Evolutionary conservation across 2,797 vertebrate species (phyloP), one percentile per base, ranked within the genome.

Genomic region (Coccyzus lansbergi): DNA sequence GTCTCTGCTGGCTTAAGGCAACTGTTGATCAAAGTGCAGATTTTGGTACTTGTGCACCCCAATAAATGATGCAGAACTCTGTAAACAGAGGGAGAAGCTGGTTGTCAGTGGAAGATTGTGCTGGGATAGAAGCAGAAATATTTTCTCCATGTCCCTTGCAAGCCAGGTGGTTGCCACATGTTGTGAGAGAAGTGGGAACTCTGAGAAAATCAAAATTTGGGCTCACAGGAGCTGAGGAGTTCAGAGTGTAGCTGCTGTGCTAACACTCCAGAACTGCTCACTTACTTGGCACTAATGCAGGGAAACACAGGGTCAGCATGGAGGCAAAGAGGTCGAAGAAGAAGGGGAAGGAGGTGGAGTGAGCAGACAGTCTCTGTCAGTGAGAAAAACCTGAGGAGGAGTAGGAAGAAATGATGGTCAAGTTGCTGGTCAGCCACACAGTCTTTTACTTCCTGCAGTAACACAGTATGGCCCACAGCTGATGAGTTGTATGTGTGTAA

Each of bases 11-110:
- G 49, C 83, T 60, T 82, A 67, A 71, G 81, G 76, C 63, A 88
- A 33, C n/a, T 0, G 0, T 58, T 88, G 88, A 90, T 79, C 83
- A 71, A 89, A 93, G 87, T 38, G 24, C 44, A 62, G 71, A 31
- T 75, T 94, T 95, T 95, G 55, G 84, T 89, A 51, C 55, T 76
- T 72, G 51, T 86, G 26, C 85, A n/a, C 26, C 55, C 40, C 60
- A 34, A 42, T 77, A 80, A 92, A 63, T 62, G 44, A 59, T 83
- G 76, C 36, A 69, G 69, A 85, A 8, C 49, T 81, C 46, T 49
- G n/a, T 69, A n/a, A 33, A 42, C 6, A 11, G 85, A 36, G 29
- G 17, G 38, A 56, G 33, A 53, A 91, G 42, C 10, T 6, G 1
- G 36, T 58, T 94, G 46, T 36, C 51, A 63, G 63, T 69, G 36